Conservation (phyloP, 2,797 vertebrate genomes). For the Myiotriccus ornatus region DNA sequence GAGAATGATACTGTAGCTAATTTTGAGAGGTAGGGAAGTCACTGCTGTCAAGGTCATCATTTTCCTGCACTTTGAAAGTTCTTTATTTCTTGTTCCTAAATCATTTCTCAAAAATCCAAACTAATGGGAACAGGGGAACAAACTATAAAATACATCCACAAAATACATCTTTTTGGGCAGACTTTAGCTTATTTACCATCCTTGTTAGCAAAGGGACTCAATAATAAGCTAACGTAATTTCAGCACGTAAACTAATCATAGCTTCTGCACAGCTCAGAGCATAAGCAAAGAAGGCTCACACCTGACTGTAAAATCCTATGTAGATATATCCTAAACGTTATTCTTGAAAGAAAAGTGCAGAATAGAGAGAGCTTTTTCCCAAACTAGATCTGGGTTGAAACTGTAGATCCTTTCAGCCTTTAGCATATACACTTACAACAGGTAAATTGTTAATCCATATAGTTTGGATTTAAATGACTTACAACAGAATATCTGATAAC, state of each 20-base stretch:
- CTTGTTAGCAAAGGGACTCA: not conserved
- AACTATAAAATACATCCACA: not conserved
- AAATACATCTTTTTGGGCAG: not conserved
- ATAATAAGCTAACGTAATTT: not conserved
- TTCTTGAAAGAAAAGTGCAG: not conserved
- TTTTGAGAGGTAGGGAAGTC: not conserved
- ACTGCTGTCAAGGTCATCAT: not conserved
- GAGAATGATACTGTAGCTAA: not conserved
- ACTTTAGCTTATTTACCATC: not conserved
- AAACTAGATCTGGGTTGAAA: not conserved
- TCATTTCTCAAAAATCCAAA: not conserved
- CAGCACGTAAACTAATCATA: not conserved
- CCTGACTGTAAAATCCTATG: not conserved
- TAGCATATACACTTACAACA: not conserved
- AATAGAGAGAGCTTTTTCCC: not conserved
- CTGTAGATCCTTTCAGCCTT: not conserved
- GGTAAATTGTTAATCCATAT: not conserved
- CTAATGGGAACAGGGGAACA: not conserved
- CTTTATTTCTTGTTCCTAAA: not conserved
- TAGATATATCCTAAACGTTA: not conserved
- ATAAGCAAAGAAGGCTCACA: not conserved
- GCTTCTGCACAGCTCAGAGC: not conserved
- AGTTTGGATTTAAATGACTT: not conserved
- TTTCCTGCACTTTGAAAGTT: not conserved
- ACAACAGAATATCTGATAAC: not conserved